phyloP scores from a whole-genome alignment of 2,113 vertebrate genomes.

The Tamias sibiricus region DNA sequence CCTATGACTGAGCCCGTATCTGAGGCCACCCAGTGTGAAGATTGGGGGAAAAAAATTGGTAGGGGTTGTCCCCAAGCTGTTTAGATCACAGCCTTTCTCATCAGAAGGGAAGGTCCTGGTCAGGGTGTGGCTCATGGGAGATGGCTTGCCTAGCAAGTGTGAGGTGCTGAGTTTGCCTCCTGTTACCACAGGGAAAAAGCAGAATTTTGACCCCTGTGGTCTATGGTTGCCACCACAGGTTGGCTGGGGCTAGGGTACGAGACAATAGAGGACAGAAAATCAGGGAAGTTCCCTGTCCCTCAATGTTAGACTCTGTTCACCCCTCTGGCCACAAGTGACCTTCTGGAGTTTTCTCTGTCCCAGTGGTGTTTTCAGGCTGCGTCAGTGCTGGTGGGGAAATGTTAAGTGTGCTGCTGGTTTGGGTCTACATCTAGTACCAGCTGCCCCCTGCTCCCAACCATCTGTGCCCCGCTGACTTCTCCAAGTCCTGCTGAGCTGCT shows the following conservation, averaged over 20 bases:
- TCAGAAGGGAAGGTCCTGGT: background rate
- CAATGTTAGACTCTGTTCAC: background rate
- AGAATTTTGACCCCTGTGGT: background rate
- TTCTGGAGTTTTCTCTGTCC: background rate
- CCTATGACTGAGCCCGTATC: background rate
- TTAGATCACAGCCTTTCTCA: background rate
- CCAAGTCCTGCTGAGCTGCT: background rate
- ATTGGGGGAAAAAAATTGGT: background rate
- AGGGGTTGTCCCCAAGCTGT: background rate
- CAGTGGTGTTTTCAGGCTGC: background rate
- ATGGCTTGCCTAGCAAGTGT: background rate
- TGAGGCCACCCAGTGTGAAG: background rate
- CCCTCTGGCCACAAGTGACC: background rate
- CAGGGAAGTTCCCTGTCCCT: background rate
- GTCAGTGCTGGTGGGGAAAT: background rate
- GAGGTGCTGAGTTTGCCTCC: background rate
- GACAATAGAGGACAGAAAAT: background rate
- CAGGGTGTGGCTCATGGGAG: background rate
- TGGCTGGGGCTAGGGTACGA: accelerated
- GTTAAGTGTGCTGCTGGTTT: background rate
- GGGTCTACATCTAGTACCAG: background rate
- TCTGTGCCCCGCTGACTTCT: too few relatives aligned
- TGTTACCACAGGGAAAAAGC: background rate
- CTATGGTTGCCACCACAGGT: background rate
- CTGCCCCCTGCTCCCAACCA: background rate